These are phyloP conservation scores for Babylonia areolata DNA, from an alignment of 1,140 invertebrate genomes.

Conservation along the genomic window DNA sequence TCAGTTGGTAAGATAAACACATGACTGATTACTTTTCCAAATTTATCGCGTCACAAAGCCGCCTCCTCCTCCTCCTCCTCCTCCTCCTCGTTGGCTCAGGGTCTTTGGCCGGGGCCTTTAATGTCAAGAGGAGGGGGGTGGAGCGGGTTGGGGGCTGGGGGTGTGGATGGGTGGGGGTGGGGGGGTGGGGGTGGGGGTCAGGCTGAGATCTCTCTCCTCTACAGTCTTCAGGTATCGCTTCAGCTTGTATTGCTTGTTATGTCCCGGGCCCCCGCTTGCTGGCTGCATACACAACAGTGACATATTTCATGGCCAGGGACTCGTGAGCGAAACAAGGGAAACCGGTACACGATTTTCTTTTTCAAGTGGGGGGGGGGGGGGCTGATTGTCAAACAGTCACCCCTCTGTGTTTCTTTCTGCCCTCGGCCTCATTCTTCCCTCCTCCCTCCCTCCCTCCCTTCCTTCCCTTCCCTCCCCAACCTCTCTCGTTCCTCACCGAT, in stretches of 20 bases:
- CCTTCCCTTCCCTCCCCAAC: background rate
- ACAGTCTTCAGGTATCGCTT: background rate
- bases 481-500: no score
- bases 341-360: slow-evolving; percentile 21
- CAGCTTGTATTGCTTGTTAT: background rate
- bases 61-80: background rate
- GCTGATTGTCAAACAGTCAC: background rate
- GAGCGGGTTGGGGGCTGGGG: background rate
- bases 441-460: slow-evolving; percentile 17
- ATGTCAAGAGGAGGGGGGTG: background rate
- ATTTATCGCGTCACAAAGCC: slow-evolving; percentile 19
- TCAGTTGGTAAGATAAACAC: slow-evolving; percentile 20
- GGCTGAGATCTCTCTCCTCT: background rate
- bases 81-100: background rate
- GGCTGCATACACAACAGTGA: slow-evolving; percentile 16
- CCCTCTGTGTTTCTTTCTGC: background rate
- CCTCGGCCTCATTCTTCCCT: slow-evolving; percentile 12
- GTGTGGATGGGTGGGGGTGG: background rate
- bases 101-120: background rate
- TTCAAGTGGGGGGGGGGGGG: background rate
- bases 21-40: slow-evolving; percentile 36
- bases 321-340: slow-evolving; percentile 14
- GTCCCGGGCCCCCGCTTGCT: background rate
- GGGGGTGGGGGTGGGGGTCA: background rate
- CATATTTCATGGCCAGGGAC: background rate